Base-by-base conservation (phyloP, 2,113 vertebrate species). In the Natator depressus region DNA sequence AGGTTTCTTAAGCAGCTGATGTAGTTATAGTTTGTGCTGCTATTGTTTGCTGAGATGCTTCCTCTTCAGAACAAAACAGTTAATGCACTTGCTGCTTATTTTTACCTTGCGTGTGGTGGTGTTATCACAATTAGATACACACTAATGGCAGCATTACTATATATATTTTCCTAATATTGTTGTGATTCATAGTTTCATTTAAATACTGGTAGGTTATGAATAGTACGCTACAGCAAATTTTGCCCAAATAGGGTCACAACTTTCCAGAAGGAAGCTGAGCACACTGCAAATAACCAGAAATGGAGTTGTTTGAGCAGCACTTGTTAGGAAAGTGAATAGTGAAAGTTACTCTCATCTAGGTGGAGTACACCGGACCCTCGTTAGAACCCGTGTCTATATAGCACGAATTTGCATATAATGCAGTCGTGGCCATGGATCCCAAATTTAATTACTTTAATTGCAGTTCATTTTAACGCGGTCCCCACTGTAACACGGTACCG, bases 1-100 rank as follows among this genome's bases (percentile, higher is more conserved):
- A 97, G 97, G 97, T 95, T 98, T 96, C 96, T 97, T 92, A 84
- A 97, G 97, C 97, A 98, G 94, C 97, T 96, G 62, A 80, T 27
- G 20, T 93, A 97, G 94, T 90, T 97, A 50, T 89, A 95, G 96
- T 93, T 95, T 97, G 97, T 96, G 90, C 96, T 97, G 97, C 97
- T 98, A 27, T 55, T 94, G 94, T 98, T 96, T 92, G 97, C 97
- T 95, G 75, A 97, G 95, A 91, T 87, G 98, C 98, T 98, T 96
- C 94, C 92, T 31, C 92, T 93, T 59, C 80, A 89, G 88, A 94
- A 14, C 80, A 55, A 96, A 94, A 95, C 81, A 69, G 91, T 92
- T 90, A 95, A 95, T 84, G 95, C 24, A 20, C 97, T 97, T 62
- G 97, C 97, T 91, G 97, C 98, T 98, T 94, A 72, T 85, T 88